Conservation (phyloP, 1,140 invertebrate species). For the Teleopsis dalmanni region DNA sequence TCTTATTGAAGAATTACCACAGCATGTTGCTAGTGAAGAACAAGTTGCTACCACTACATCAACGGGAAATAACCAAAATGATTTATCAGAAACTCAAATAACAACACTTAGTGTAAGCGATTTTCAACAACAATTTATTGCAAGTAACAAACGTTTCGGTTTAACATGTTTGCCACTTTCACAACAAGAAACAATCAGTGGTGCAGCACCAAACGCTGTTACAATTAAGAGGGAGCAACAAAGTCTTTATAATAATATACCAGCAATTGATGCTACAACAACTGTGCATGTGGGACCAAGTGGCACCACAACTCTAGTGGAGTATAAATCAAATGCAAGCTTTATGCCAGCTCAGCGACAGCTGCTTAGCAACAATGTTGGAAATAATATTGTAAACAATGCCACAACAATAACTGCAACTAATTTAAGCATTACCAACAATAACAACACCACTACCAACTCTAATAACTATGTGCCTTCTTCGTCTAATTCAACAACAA, state of each 20-base stretch:
- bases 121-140: constrained; percentile 16
- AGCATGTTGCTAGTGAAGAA: constrained; percentile 13
- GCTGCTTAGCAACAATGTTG: constrained; percentile 3
- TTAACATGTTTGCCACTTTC: neutral
- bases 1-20: constrained; percentile 28
- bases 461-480: constrained; percentile 11
- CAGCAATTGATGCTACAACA: constrained; percentile 23
- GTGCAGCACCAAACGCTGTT: neutral
- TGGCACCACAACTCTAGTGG: constrained; percentile 40
- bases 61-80: neutral
- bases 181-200: neutral
- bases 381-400: neutral
- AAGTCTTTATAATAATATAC: constrained; percentile 10
- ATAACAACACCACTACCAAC: constrained; percentile 3
- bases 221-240: neutral
- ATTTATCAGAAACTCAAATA: constrained; percentile 9
- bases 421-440: constrained; percentile 2
- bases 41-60: constrained; percentile 8
- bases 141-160: constrained; percentile 13
- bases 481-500: constrained; percentile 2
- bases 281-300: constrained; percentile 41
- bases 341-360: constrained; percentile 16
- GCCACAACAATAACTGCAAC: constrained; percentile 5
- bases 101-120: constrained; percentile 14
- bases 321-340: constrained; percentile 30